Evolutionary conservation across 2,888 invertebrate species (phyloP).

Genomic region (Temnothorax ravouxi): DNA sequence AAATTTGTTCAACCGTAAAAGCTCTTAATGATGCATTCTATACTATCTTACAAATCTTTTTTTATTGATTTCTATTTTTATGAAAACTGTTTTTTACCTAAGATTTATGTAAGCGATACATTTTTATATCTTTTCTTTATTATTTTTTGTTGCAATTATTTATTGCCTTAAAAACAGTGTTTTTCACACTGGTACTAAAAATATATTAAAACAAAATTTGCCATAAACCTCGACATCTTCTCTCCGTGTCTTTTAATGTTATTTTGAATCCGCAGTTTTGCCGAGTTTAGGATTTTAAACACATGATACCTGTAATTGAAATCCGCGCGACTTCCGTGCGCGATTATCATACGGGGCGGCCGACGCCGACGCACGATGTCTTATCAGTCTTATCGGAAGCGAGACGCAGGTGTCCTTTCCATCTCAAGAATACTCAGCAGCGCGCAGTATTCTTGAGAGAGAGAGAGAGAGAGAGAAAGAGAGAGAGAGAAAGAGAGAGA

Average conservation of each 20-base stretch:
- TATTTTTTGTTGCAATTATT: neutral
- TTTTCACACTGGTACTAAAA: neutral
- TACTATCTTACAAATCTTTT: neutral
- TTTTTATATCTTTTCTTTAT: neutral
- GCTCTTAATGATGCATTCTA: neutral
- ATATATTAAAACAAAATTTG: neutral
- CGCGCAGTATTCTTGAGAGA: neutral
- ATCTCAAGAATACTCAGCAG: constrained; percentile 56
- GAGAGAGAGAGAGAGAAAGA: too few species aligned
- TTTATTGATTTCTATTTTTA: constrained; percentile 1
- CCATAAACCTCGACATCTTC: neutral
- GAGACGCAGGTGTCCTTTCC: constrained; percentile 50
- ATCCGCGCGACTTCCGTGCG: constrained; percentile 46
- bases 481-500: neutral
- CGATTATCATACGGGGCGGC: constrained; percentile 39
- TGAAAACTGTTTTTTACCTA: neutral
- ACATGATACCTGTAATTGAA: constrained; percentile 27
- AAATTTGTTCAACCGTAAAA: neutral
- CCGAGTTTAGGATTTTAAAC: neutral
- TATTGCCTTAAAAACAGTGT: neutral
- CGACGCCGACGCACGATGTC: constrained; percentile 47
- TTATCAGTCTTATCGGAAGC: constrained; percentile 61
- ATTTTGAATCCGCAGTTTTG: constrained; percentile 12
- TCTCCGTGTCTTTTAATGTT: neutral
- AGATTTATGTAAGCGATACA: neutral